Evolutionary conservation across 2,113 vertebrate genomes (phyloP), one percentile per base, ranked within the genome.

Genomic region (Chelonoidis abingdonii): DNA sequence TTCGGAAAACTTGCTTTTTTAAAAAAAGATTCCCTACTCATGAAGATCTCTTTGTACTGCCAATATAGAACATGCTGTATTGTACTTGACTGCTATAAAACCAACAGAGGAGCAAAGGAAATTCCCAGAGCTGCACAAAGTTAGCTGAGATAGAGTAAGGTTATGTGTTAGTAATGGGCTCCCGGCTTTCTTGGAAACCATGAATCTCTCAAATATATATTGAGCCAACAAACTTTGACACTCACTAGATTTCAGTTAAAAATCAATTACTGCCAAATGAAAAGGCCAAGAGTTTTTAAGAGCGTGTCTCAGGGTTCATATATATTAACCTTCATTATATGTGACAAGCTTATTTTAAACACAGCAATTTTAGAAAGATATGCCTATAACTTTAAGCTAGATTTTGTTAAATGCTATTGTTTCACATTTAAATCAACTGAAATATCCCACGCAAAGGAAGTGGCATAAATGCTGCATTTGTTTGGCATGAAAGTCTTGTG

Each of bases 271-370:
- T 4, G 0, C 5, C 11, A 76, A 86, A 92, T 56, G 35, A 41
- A 52, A 52, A 5, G 1, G 2, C 1, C 27, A 35, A 72, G 17
- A 86, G n/a, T 24, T 80, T 84, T 80, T 84, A 31, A 19, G 13
- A 35, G 52, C 9, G 80, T n/a, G 8, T 22, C 0, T 49, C 0
- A 0, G 12, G 0, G 25, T 57, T 16, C 25, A 41, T 21, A 38
- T 6, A 59, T 22, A n/a, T 69, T 69, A 69, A n/a, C 62, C 62
- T 69, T 17, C 35, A 69, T 69, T 72, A 29, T 16, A 22, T 72
- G 17, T 22, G 19, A 38, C 65, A 72, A 69, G 35, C 62, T 69
- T 69, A 19, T 69, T 69, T 69, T 69, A n/a, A 69, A 69, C 35
- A 69, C 17, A 35, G 62, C 62, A n/a, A 10, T n/a, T 69, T 69